Conservation (phyloP, 2,888 invertebrate species). For the Malthinus seriepunctatus region DNA sequence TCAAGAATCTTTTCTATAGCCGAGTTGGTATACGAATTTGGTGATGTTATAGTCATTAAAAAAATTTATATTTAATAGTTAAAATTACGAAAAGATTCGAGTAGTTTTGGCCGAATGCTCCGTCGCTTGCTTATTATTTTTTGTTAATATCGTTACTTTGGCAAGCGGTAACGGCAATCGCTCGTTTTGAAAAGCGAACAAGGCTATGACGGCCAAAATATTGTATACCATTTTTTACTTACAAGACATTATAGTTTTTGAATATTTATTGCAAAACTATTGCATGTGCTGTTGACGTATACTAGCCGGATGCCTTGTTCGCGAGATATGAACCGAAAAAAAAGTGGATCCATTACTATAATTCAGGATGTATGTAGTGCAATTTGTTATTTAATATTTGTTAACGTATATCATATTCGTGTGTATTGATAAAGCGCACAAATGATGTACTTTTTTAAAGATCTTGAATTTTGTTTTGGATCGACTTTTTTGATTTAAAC, state of each 20-base stretch:
- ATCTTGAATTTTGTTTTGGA: constrained; percentile 24
- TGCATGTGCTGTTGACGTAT: constrained; percentile 35
- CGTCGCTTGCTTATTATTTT: constrained; percentile 21
- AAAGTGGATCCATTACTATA: constrained; percentile 13
- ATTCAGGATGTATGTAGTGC: constrained; percentile 24
- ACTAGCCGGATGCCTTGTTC: constrained; percentile 27
- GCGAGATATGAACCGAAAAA: constrained; percentile 6
- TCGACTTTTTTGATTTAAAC: constrained; percentile 8
- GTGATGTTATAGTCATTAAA: constrained; percentile 42
- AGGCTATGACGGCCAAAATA: constrained; percentile 31
- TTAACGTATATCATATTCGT: constrained; percentile 16
- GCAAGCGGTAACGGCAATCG: constrained; percentile 25
- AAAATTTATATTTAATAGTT: constrained; percentile 37
- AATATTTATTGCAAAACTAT: constrained; percentile 35
- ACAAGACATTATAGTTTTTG: constrained; percentile 37
- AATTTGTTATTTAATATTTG: constrained; percentile 32
- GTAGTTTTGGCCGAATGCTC: constrained; percentile 11
- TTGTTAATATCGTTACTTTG: constrained; percentile 28
- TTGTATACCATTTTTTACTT: constrained; percentile 36
- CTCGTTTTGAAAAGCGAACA: constrained; percentile 32
- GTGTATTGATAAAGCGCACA: constrained; percentile 11
- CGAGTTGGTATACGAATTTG: constrained; percentile 43
- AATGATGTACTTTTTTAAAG: constrained; percentile 27
- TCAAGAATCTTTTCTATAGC: constrained; percentile 27
- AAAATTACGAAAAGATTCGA: constrained; percentile 28